phyloP scores from a whole-genome alignment of 2,113 vertebrate species.

The Irena cyanogastra region DNA sequence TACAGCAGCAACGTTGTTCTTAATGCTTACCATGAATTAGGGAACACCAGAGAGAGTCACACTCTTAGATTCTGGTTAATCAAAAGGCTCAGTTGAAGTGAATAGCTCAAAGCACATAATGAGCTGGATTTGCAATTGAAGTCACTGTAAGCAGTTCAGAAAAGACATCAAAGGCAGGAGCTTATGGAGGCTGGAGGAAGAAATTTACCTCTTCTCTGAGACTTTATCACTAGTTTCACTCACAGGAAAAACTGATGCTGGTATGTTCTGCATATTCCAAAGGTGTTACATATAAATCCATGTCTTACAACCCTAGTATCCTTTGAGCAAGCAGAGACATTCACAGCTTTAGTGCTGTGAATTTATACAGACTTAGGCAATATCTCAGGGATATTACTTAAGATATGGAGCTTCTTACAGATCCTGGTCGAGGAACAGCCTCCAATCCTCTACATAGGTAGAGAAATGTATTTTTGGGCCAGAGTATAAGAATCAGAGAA shows the following conservation, averaged over 20 bases:
- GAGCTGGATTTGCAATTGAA: background rate
- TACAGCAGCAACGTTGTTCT: background rate
- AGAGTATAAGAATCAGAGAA: background rate
- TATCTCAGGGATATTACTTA: background rate
- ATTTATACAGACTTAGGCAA: background rate
- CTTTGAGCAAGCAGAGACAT: background rate
- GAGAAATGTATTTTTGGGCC: background rate
- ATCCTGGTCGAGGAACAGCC: background rate
- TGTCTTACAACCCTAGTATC: background rate
- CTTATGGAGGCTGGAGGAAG: background rate
- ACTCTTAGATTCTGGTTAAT: background rate
- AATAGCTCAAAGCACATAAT: background rate
- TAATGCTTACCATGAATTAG: background rate
- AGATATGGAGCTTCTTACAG: fast-evolving
- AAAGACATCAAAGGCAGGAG: background rate
- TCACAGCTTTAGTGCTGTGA: background rate
- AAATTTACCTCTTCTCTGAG: background rate
- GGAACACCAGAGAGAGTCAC: background rate
- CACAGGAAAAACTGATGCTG: background rate
- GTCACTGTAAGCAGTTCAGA: background rate
- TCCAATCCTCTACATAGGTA: background rate
- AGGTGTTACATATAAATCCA: background rate
- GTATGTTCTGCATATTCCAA: background rate
- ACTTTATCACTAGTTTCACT: background rate
- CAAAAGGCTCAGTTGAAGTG: background rate